Base-by-base conservation (phyloP, 1,140 invertebrate species). In the Capitella teleta region DNA sequence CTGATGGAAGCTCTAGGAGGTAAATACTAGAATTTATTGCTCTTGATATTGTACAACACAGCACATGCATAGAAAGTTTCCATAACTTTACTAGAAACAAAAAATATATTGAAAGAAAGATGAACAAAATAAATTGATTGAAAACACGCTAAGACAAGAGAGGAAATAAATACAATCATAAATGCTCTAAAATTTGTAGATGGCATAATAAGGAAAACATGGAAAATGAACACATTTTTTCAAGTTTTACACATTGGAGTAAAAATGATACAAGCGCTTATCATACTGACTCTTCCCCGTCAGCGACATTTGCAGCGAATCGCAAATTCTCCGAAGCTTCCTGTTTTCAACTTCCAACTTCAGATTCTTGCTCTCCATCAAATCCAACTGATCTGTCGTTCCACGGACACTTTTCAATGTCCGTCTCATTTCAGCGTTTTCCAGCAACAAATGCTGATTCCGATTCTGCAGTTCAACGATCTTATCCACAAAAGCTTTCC, bases 391-490 rank as follows among this genome's bases (percentile, higher is more conserved):
- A 26, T 44, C 42, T 10, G 24, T 25, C 3, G 42, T 6, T 21
- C 24, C 24, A 21, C 28, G 24, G 8, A 26, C 25, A 16, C 23
- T 28, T 6, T 44, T 44, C 21, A 26, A 18, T 6, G 19, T 6
- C 2, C 25, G 21, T 14, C 42, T 21, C 42, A 44, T 21, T 16
- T 23, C 21, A 19, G 21, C 24, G 42, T 24, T 44, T 26, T 44
- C 42, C 2, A 26, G 8, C 21, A 26, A 24, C 42, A 44, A 28
- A 21, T 44, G 5, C 21, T 44, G 42, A n/a, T 44, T 44, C 42
- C 28, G 24, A 26, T 44, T 25, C 42, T 44, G 42, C 21, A 44
- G 42, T 10, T 44, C 42, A 12, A 44, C 42, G 8, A 44, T 28
- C 25, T 24, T 44, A 26, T 28, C 25, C n/a, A 44, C 42, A 5